Conservation (phyloP, 2,113 vertebrate genomes). For the Charina bottae region DNA sequence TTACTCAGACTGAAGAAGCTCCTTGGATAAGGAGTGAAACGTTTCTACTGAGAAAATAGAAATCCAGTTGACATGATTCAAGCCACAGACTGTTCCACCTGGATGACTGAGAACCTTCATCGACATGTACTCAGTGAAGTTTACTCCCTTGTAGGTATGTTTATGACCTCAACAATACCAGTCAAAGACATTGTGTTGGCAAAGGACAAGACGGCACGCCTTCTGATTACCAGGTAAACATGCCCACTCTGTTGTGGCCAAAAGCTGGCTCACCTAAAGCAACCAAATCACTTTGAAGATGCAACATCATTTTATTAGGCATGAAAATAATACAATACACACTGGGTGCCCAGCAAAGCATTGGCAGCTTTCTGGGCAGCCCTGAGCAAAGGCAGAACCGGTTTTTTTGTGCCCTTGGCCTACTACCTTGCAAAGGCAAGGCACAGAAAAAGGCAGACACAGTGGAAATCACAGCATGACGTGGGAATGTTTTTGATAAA, state of each 20-base stretch:
- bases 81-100: too few species aligned
- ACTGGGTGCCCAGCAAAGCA: background rate
- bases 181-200: background rate
- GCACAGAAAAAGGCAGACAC: background rate
- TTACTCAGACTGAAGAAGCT: too few species aligned
- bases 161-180: background rate
- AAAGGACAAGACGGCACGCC: background rate
- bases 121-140: background rate
- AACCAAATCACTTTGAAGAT: background rate
- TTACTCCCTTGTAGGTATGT: background rate
- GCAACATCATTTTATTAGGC: background rate
- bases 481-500: background rate
- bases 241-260: background rate
- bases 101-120: too few species aligned
- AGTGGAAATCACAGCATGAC: background rate
- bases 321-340: background rate
- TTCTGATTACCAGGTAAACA: background rate
- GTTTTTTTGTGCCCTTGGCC: background rate
- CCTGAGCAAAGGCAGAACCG: too few species aligned
- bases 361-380: background rate
- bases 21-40: too few species aligned
- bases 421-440: background rate
- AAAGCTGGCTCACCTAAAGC: background rate
- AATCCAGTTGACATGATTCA: too few species aligned
- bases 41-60: too few species aligned